These are phyloP conservation scores for Catharus minimus DNA, from an alignment of 2,113 vertebrate species.

Conservation along the genomic window DNA sequence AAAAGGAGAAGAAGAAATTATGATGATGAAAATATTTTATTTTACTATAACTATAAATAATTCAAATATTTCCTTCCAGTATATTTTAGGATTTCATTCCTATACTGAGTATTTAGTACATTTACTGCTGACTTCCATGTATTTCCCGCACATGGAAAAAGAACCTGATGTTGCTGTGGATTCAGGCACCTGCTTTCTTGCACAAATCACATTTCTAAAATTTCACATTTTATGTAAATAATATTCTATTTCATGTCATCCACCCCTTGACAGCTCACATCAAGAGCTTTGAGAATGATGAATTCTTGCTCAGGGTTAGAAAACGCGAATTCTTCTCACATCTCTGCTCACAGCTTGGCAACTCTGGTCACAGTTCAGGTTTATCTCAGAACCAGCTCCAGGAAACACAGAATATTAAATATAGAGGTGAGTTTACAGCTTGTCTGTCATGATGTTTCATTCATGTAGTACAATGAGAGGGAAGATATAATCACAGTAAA, in stretches of 20 bases:
- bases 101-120: not conserved
- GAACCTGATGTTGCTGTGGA: not conserved
- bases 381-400: not conserved
- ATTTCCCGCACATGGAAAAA: accelerated
- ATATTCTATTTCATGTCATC: not conserved
- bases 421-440: accelerated
- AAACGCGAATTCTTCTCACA: not conserved
- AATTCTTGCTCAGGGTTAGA: not conserved
- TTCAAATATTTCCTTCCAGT: not conserved
- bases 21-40: not conserved
- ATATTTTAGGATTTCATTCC: not conserved
- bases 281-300: not conserved
- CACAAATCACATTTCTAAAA: not conserved
- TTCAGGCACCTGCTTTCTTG: not conserved
- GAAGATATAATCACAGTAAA: not conserved
- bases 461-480: not conserved
- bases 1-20: not conserved
- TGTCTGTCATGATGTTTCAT: not conserved
- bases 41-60: not conserved
- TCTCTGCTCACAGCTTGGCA: not conserved
- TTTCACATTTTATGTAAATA: not conserved
- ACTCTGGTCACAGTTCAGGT: not conserved
- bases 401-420: not conserved
- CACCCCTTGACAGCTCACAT: not conserved
- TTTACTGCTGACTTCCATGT: not conserved